Base-by-base conservation (phyloP, 2,797 vertebrate species). In the Phrynocephalus guinanensis region DNA sequence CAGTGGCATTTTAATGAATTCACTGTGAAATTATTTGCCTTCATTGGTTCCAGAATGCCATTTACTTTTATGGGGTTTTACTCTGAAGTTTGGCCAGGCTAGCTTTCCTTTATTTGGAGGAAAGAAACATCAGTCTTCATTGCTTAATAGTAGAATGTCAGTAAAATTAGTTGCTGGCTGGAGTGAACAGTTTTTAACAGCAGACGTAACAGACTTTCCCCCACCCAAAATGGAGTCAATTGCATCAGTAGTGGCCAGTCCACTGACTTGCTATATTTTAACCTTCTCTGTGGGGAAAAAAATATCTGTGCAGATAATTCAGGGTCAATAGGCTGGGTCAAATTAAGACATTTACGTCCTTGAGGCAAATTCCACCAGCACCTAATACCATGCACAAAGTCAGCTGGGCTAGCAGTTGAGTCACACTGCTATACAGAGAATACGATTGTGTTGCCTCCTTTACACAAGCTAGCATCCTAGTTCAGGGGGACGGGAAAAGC, bases 1-100 rank as follows among this genome's bases (percentile, higher is more conserved):
- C 38, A 73, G 1, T 44, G 18, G 15, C 22, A 20, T 87, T 86
- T 87, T 82, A 67, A 68, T 72, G 22, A 67, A 84, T 88, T 24
- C 88, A 83, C 30, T 50, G 38, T 38, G 15, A 33, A 63, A 63
- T 63, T 63, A 0, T 20, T 86, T 15, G 67, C 9, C 0, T 78
- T 72, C 56, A 20, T 10, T n/a, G 52, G 13, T 63, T 0, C 11
- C 28, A 5, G 68, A 3, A 24, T 77, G 13, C 30, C 16, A 52
- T 85, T 79, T 50, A 50, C 56, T 79, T 82, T 24, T 33, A 30
- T 48, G 56, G n/a, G 8, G 8, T 6, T 48, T 30, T 66, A 22
- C 11, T 30, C 44, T 66, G 83, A 20, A 30, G 20, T 50, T n/a
- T 16, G 20, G 33, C 1, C 28, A n/a, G 24, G 18, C 38, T 77